Conservation (phyloP, 2,113 vertebrate genomes). For the Telmatochromis sp. region DNA sequence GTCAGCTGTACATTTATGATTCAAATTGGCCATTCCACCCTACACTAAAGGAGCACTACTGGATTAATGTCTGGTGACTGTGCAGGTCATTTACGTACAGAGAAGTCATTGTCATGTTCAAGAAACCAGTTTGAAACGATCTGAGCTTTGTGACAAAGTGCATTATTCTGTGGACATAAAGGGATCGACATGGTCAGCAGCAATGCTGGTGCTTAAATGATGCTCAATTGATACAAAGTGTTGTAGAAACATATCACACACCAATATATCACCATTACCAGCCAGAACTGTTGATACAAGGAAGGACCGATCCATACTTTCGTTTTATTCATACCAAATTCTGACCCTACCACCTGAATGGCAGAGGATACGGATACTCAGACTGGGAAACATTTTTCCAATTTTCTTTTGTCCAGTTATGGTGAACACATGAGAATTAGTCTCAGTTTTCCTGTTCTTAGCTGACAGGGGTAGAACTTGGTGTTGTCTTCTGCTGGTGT, state of each 20-base stretch:
- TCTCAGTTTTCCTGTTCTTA: not conserved
- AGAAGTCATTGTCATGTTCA: not conserved
- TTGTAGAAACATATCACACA: not conserved
- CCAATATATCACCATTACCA: not conserved
- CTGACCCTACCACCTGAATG: not conserved
- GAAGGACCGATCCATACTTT: not conserved
- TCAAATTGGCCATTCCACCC: not conserved
- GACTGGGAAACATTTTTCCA: not conserved
- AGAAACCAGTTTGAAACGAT: not conserved
- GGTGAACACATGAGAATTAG: not conserved
- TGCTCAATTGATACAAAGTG: not conserved
- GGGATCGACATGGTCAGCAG: not conserved
- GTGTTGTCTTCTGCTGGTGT: not conserved
- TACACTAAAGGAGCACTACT: not conserved
- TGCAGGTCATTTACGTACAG: not conserved
- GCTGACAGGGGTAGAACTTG: not conserved
- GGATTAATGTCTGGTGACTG: not conserved
- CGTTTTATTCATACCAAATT: not conserved
- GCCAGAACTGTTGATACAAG: not conserved
- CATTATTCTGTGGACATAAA: not conserved
- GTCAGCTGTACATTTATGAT: not conserved
- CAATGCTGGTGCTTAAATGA: not conserved
- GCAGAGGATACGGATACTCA: not conserved
- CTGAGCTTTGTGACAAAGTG: not conserved
- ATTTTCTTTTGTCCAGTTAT: not conserved